Percentiles rank a stretch among this genome's conserved stretches.
These are phyloP conservation scores for Argynnis bischoffii DNA, from an alignment of 2,888 invertebrate species.

Conservation along the genomic window DNA sequence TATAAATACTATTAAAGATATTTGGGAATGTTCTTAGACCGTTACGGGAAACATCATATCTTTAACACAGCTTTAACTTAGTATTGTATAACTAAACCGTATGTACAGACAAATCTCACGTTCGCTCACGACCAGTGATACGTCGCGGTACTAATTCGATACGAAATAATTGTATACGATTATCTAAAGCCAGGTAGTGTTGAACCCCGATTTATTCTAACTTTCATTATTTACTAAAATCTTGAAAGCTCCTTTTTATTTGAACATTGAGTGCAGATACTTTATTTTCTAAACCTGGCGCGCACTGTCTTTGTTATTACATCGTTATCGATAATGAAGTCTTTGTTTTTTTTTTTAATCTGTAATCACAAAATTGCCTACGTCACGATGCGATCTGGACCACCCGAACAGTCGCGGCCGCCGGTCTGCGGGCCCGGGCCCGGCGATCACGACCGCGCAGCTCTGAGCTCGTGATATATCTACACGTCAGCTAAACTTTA, in stretches of 20 bases:
- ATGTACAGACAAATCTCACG: slow-evolving; percentile 49
- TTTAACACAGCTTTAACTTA: slow-evolving; percentile 56
- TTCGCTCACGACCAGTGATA: slow-evolving; percentile 44
- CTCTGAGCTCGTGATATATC: slow-evolving; percentile 36
- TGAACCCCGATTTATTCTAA: slow-evolving; percentile 74
- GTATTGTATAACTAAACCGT: slow-evolving; percentile 60
- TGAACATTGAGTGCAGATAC: slow-evolving; percentile 82
- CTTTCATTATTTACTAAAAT: slow-evolving; percentile 77
- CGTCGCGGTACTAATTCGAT: slow-evolving; percentile 48
- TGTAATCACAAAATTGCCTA: slow-evolving; percentile 48
- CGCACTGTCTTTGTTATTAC: slow-evolving; percentile 68
- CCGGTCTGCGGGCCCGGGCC: slow-evolving; percentile 31
- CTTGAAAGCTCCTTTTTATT: slow-evolving; percentile 81
- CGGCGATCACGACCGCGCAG: slow-evolving; percentile 41
- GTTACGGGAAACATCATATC: slow-evolving; percentile 42
- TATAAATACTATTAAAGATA: slow-evolving; percentile 40
- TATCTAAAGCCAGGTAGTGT: slow-evolving; percentile 80
- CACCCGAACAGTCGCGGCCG: slow-evolving; percentile 45
- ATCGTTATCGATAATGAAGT: slow-evolving; percentile 45
- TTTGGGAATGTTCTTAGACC: slow-evolving; percentile 47
- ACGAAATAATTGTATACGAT: slow-evolving; percentile 78
- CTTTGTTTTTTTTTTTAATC: slow-evolving; percentile 47
- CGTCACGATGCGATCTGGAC: slow-evolving; percentile 49
- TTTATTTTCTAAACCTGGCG: slow-evolving; percentile 79
- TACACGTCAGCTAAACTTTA: slow-evolving; percentile 38